Percentiles rank a stretch among this genome's conserved stretches.
phyloP scores from a whole-genome alignment of 2,888 invertebrate genomes.

The Lycophotia porphyrea region DNA sequence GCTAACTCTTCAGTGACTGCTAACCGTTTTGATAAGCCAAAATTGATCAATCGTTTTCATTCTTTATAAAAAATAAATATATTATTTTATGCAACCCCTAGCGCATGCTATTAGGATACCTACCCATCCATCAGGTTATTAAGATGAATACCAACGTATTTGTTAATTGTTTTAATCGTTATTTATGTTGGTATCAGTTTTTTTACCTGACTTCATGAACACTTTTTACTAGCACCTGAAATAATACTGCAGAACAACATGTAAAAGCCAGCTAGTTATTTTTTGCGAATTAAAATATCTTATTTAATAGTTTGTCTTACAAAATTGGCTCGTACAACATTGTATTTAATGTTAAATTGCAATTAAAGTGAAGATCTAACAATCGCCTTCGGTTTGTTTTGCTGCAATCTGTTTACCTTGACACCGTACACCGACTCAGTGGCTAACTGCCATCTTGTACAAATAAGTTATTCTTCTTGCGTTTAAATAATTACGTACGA shows the following conservation, averaged over 20 bases:
- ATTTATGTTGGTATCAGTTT: neutral
- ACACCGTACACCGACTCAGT: constrained; percentile 37
- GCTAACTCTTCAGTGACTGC: neutral
- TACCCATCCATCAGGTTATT: neutral
- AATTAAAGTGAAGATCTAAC: constrained; percentile 27
- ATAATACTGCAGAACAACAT: constrained; percentile 29
- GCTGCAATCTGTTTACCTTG: constrained; percentile 55
- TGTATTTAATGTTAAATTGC: constrained; percentile 35
- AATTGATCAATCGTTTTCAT: too few relatives aligned
- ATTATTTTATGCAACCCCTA: neutral
- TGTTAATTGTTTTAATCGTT: neutral
- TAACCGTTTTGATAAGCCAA: too few relatives aligned
- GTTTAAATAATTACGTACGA: constrained; percentile 16
- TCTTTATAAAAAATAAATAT: neutral
- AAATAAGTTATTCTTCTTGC: constrained; percentile 57
- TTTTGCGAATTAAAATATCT: constrained; percentile 36
- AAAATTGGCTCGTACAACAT: constrained; percentile 19
- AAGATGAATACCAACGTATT: neutral
- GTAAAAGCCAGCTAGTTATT: constrained; percentile 2
- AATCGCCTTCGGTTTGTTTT: constrained; percentile 49
- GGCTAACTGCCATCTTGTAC: constrained; percentile 47
- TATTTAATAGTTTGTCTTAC: constrained; percentile 11
- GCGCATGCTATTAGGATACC: neutral
- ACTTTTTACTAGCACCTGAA: constrained; percentile 32
- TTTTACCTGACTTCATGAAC: constrained; percentile 6